A percentile compares a stretch with the other conserved stretches of the same genome.
These are phyloP conservation scores for Regulus satrapa DNA, from an alignment of 2,113 vertebrate species.

Conservation along the genomic window DNA sequence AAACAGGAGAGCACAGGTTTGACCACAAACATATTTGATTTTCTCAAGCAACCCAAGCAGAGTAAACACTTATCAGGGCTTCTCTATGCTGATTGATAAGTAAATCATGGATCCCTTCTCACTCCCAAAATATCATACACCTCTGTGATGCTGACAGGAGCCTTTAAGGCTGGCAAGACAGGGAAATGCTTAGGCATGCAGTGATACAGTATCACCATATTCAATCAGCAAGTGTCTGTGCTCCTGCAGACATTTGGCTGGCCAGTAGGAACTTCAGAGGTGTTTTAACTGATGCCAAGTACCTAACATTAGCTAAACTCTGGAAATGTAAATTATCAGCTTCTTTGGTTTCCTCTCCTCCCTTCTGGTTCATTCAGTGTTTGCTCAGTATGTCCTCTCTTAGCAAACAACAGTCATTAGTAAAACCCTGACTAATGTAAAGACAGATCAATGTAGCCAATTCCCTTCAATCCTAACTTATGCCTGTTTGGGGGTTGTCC, in stretches of 20 bases:
- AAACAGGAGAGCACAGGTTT: not conserved
- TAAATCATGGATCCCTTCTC: not conserved
- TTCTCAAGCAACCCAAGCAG: not conserved
- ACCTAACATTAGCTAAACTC: not conserved
- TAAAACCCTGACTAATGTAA: not conserved
- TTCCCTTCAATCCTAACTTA: not conserved
- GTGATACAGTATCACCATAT: not conserved
- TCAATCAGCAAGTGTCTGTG: not conserved
- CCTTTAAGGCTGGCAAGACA: not conserved
- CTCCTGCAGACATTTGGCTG: not conserved
- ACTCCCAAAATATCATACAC: not conserved
- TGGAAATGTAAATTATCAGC: not conserved
- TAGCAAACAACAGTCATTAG: not conserved
- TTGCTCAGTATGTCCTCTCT: not conserved
- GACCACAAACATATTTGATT: not conserved
- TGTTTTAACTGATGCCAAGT: not conserved
- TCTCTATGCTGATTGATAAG: not conserved
- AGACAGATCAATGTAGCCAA: not conserved
- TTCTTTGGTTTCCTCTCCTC: not conserved
- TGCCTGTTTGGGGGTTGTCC: not conserved
- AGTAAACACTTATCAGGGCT: not conserved
- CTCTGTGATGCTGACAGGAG: not conserved
- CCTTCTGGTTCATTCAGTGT: not conserved
- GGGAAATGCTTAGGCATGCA: not conserved
- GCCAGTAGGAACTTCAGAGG: not conserved